A percentile compares a stretch with the other conserved stretches of the same genome.
phyloP scores from a whole-genome alignment of 2,888 invertebrate genomes.

The Drosophila mayaguana region DNA sequence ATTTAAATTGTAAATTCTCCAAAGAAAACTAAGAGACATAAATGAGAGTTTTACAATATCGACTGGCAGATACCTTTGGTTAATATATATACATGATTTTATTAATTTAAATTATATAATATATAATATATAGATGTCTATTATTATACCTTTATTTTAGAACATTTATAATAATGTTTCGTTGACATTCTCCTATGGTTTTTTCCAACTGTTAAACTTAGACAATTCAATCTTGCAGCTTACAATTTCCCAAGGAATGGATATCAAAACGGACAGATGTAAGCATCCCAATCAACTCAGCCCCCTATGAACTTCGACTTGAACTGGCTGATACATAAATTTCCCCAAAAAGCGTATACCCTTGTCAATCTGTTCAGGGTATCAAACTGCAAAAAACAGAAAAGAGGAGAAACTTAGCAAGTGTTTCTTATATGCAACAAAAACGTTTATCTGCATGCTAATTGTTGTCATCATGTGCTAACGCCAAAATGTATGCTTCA shows the following conservation, averaged over 20 bases:
- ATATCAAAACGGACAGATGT: neutral
- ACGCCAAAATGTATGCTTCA: conserved; percentile 36
- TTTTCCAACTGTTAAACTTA: neutral
- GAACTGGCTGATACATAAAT: neutral
- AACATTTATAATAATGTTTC: neutral
- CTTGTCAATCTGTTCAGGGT: conserved; percentile 2
- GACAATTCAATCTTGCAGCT: neutral
- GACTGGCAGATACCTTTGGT: neutral
- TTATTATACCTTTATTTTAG: no score
- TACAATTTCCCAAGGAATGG: neutral
- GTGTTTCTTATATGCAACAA: conserved; percentile 36
- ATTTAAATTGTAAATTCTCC: conserved; percentile 37
- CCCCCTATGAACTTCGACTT: neutral
- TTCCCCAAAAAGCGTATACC: neutral
- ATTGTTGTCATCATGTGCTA: conserved; percentile 57
- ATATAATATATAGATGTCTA: no score
- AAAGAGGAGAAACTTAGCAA: neutral
- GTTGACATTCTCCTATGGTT: neutral
- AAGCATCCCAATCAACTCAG: neutral
- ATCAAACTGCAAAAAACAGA: neutral
- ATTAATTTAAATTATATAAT: no score
- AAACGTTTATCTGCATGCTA: conserved; percentile 66
- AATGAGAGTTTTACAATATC: neutral
- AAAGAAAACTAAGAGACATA: conserved; percentile 13
- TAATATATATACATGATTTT: neutral